Conservation (phyloP, 2,797 vertebrate genomes). For the Ptychadena robeensis region DNA sequence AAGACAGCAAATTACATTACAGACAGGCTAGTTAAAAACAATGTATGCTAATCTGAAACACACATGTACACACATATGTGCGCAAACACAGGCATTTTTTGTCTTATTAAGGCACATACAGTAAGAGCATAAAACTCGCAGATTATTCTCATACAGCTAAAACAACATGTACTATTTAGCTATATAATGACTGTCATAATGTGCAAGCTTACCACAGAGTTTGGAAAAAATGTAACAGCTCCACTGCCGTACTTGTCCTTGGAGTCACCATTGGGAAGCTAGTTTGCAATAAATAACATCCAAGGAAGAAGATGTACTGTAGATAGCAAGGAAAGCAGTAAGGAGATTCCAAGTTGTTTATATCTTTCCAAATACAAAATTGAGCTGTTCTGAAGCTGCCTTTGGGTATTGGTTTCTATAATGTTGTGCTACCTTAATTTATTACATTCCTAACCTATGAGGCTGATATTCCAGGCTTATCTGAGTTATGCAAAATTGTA, state of each 20-base stretch:
- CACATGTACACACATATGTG: neutral
- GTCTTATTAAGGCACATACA: neutral
- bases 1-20: no score
- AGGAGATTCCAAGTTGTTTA: neutral
- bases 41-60: no score
- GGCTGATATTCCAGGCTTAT: neutral
- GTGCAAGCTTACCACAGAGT: neutral
- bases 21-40: no score
- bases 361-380: constrained; percentile 6
- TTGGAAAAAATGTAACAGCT: neutral
- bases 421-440: constrained; percentile 12
- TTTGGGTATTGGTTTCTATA: neutral
- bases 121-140: neutral
- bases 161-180: neutral
- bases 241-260: neutral
- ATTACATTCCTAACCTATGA: neutral
- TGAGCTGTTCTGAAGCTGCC: constrained; percentile 8
- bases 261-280: neutral
- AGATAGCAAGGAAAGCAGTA: neutral
- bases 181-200: neutral
- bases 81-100: neutral
- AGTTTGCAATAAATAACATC: neutral
- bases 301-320: constrained; percentile 5
- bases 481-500: neutral
- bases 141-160: neutral